phyloP scores from a whole-genome alignment of 2,888 invertebrate species.

The Ophioninae sp. region DNA sequence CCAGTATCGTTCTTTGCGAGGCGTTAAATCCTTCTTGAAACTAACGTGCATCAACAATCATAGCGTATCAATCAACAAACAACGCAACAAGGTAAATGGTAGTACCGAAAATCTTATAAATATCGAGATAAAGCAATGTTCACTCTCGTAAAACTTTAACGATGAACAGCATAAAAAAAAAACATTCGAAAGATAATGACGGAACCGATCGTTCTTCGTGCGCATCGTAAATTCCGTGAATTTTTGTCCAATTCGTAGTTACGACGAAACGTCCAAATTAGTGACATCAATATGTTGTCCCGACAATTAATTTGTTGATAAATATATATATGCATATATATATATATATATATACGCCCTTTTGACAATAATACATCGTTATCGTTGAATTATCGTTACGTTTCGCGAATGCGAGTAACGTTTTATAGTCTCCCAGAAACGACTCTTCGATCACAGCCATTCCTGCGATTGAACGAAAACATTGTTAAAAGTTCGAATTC shows the following conservation, averaged over 20 bases:
- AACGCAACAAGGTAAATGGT: slow-evolving; percentile 79
- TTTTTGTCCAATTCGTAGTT: slow-evolving; percentile 18
- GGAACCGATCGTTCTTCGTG: slow-evolving; percentile 10
- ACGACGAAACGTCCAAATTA: slow-evolving; percentile 19
- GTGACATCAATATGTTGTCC: slow-evolving; percentile 19
- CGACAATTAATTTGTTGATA: slow-evolving; percentile 7
- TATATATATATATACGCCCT: neutral
- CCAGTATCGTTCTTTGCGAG: slow-evolving; percentile 87
- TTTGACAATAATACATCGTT: slow-evolving; percentile 53
- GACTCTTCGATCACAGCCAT: slow-evolving; percentile 24
- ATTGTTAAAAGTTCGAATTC: neutral
- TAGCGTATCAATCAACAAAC: slow-evolving; percentile 73
- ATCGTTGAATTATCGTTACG: neutral
- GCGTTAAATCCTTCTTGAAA: slow-evolving; percentile 80
- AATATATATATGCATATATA: slow-evolving; percentile 5
- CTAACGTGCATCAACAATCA: slow-evolving; percentile 76
- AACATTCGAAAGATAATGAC: neutral
- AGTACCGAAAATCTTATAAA: slow-evolving; percentile 73
- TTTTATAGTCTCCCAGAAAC: slow-evolving; percentile 12
- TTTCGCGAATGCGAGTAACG: slow-evolving; percentile 31
- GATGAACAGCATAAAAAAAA: neutral
- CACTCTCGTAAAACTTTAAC: slow-evolving; percentile 68
- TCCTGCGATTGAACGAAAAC: slow-evolving; percentile 3
- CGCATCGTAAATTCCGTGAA: slow-evolving; percentile 21
- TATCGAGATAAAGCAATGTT: slow-evolving; percentile 77